A percentile compares a stretch with the other conserved stretches of the same genome.
phyloP scores from a whole-genome alignment of 2,113 vertebrate genomes.

The Erythrocercus mccallii region DNA sequence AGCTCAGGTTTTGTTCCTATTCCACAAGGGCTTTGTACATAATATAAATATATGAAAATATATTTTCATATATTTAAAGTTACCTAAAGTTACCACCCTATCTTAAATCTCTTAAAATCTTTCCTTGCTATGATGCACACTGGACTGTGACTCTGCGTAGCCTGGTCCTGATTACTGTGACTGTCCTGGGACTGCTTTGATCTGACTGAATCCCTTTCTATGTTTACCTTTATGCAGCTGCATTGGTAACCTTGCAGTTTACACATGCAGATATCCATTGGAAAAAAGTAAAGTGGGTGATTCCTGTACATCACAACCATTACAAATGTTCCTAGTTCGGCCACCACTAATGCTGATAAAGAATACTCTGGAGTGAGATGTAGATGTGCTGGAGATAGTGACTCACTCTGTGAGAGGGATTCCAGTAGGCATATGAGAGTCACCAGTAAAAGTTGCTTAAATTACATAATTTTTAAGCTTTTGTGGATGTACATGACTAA shows the following conservation, averaged over 20 bases:
- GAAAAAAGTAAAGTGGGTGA: neutral
- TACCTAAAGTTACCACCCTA: neutral
- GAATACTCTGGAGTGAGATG: neutral
- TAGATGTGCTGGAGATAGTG: neutral
- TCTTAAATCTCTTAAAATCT: neutral
- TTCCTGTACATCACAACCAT: neutral
- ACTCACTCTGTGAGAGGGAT: neutral
- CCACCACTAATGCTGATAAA: neutral
- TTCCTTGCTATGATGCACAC: neutral
- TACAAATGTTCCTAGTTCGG: neutral
- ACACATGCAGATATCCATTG: neutral
- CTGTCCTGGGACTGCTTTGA: neutral
- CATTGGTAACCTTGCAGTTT: neutral
- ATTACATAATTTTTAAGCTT: neutral
- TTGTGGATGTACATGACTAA: neutral
- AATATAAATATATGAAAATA: neutral
- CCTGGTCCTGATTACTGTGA: neutral
- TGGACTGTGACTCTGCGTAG: neutral
- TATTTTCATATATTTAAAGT: too few relatives aligned
- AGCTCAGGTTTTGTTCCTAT: neutral
- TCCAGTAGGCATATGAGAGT: neutral
- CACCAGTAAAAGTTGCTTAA: neutral
- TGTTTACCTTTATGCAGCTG: neutral
- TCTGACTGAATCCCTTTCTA: neutral
- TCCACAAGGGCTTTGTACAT: rapidly evolving